Evolutionary conservation across 2,888 invertebrate species (phyloP), one percentile per base, ranked within the genome.

Genomic region (Megamerina dolium): DNA sequence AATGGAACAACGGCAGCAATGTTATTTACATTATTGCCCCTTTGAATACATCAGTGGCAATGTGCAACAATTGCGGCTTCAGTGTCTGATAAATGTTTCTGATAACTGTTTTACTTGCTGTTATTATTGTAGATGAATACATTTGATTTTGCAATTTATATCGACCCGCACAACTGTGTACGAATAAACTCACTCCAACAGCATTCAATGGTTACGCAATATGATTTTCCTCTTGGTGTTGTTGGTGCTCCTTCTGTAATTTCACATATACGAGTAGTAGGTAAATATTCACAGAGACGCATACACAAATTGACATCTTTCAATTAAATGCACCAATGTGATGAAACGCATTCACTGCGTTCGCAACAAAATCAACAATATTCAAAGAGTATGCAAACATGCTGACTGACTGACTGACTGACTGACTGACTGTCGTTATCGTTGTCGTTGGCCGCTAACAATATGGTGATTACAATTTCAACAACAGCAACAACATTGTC

Each of bases 111-210:
- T 59, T 43, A 30, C 20, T 18, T 26, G 29, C 19, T n/a, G 35
- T 5, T 13, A 8, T 4, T 12, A 4, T 19, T 32, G 18, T 29
- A 18, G 16, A n/a, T n/a, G n/a, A n/a, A n/a, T n/a, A 42, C 60
- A 54, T 52, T n/a, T n/a, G n/a, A n/a, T n/a, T 54, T 17, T 26
- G 59, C 51, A 60, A 59, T 59, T 60, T 59, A 58, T 58, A 56
- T 59, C 53, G 53, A 50, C 53, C 51, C 49, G 43, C 50, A 52
- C 43, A 44, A 48, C n/a, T 32, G 14, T 12, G 8, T 14, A 23
- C 14, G 34, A 2, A 3, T 20, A 17, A 17, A 23, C 21, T 5
- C n/a, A n/a, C n/a, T n/a, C n/a, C n/a, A n/a, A n/a, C n/a, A n/a
- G n/a, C n/a, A n/a, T n/a, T n/a, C n/a, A n/a, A 37, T 29, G 27